Percentiles rank a stretch among this genome's conserved stretches.
These are phyloP conservation scores for Brachionus rubens DNA, from an alignment of 1,140 invertebrate species.

Conservation along the genomic window DNA sequence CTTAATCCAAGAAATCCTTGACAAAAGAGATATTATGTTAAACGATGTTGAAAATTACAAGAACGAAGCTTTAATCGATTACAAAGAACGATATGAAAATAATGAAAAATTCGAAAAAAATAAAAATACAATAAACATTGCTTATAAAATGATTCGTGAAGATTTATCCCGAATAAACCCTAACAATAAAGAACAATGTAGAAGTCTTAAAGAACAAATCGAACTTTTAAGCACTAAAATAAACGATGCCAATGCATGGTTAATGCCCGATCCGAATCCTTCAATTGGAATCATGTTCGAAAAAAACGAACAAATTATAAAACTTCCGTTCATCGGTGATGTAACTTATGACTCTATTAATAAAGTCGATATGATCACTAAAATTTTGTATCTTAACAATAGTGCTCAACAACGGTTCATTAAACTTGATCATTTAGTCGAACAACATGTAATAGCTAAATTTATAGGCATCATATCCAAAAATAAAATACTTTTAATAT, in stretches of 20 bases:
- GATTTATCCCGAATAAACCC: neutral
- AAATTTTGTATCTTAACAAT: conserved; percentile 15
- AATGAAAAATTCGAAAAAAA: neutral
- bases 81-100: conserved; percentile 11
- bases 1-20: neutral
- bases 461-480: neutral
- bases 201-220: neutral
- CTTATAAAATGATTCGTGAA: neutral
- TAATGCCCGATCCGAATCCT: neutral
- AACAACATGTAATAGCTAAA: neutral
- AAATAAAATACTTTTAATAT: neutral
- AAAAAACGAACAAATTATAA: neutral
- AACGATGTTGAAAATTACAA: conserved; percentile 11
- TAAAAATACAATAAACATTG: neutral
- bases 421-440: neutral
- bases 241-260: neutral
- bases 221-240: neutral
- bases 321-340: conserved; percentile 24
- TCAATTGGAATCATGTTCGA: conserved; percentile 1
- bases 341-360: neutral
- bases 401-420: neutral
- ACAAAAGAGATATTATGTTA: conserved; percentile 3
- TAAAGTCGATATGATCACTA: conserved; percentile 16
- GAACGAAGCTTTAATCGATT: conserved; percentile 3
- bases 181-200: neutral